Conservation (phyloP, 2,797 vertebrate genomes). For the Ctenochaetus hawaiiensis region DNA sequence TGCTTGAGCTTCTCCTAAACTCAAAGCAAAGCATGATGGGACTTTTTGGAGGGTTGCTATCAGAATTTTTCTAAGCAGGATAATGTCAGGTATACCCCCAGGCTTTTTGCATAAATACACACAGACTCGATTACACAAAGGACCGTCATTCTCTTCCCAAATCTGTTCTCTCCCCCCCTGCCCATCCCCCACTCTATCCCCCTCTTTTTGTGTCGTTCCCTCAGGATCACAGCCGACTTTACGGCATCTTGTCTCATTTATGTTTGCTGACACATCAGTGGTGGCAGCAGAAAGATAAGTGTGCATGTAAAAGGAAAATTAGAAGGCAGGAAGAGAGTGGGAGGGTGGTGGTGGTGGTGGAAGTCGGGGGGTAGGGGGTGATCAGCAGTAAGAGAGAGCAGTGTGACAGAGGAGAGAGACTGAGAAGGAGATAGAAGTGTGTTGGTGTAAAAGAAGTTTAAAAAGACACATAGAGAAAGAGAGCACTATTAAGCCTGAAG, state of each 20-base stretch:
- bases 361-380: not conserved
- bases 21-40: conserved; percentile 47
- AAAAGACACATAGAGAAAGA: conserved; percentile 22
- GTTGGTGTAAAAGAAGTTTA: conserved; percentile 34
- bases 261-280: conserved; percentile 71
- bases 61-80: conserved; percentile 45
- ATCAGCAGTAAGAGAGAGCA: conserved; percentile 24
- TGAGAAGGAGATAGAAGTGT: conserved; percentile 24
- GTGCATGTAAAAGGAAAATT: conserved; percentile 50
- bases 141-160: conserved; percentile 23
- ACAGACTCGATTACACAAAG: conserved; percentile 36
- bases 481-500: conserved; percentile 35
- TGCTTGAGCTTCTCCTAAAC: conserved; percentile 25
- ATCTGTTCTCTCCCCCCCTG: conserved; percentile 7
- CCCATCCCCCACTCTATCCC: conserved; percentile 6
- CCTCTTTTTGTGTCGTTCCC: conserved; percentile 1
- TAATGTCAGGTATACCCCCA: conserved; percentile 65
- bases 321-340: conserved; percentile 32
- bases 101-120: conserved; percentile 55
- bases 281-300: conserved; percentile 55
- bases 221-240: conserved; percentile 55
- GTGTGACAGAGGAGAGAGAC: conserved; percentile 12
- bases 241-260: conserved; percentile 43
- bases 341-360: not conserved
- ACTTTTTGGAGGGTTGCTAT: conserved; percentile 42